Evolutionary conservation across 1,140 invertebrate genomes (phyloP), one percentile per base, ranked within the genome.

Genomic region (Andricus grossulariae): DNA sequence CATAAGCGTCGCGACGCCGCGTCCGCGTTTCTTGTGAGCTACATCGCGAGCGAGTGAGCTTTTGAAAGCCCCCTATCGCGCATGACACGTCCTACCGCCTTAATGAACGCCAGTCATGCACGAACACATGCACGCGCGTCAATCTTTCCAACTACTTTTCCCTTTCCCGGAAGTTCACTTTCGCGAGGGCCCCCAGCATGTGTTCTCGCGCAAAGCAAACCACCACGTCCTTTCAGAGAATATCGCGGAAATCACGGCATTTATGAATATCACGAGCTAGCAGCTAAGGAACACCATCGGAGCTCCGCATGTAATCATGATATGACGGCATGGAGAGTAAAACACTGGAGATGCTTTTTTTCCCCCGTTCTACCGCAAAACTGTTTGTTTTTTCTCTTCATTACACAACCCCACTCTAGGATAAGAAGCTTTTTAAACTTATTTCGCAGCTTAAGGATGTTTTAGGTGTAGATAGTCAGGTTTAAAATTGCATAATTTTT

Each of bases 91-190:
- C 73, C 25, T 32, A 32, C 4, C 70, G 19, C 72, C 66, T 74
- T 74, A 78, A 78, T 74, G 77, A 78, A 73, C 73, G 70, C 19
- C 73, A 75, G 73, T 50, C 77, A 78, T 74, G 77, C 77, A 78
- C 75, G 70, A 50, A 71, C 66, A 45, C 45, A 52, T 74, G 39
- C 50, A 52, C 25, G 66, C 55, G 19, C 73, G 71, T 55, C 76
- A 74, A 74, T 78, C 72, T 71, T 73, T 32, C 49, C 49, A 15
- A 66, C 51, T 50, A 72, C n/a, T 74, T 71, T 60, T 73, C 10
- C 50, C 75, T 45, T 72, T 50, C 2, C 16, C 52, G 52, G 13
- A 54, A 54, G 16, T n/a, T 18, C 39, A 45, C 52, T 18, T 54
- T 19, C 3, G 52, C 16, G 16, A 18, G 16, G 3, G 52, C 16